Evolutionary conservation across 2,797 vertebrate genomes (phyloP), one percentile per base, ranked within the genome.

Genomic region (Gobionotothen gibberifrons): DNA sequence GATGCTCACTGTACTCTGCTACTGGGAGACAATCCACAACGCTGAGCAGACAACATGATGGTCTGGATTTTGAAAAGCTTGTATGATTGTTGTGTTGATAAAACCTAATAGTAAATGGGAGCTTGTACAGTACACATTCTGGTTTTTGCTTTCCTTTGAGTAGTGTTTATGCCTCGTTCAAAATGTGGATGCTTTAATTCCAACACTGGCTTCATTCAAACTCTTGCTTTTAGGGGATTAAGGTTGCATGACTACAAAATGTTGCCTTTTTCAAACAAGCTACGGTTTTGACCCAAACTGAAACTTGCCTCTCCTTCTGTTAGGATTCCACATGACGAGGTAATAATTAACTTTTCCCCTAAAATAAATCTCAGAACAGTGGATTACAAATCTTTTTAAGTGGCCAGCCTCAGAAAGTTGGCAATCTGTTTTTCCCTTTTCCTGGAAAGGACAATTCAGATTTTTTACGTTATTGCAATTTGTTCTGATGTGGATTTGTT

Each of bases 291-390:
- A 75, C 53, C 56, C 3, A 8, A 53, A 65, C 68, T 67, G 65
- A 32, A 43, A 57, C 32, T 49, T 77, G 73, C 76, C 74, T 44
- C 15, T 53, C 10, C 26, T 64, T 68, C 26, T 67, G 65, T 67
- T 71, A 74, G 51, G 77, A 78, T 82, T 80, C 60, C 65, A 74
- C 65, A 77, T 82, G 49, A 82, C 53, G 69, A 79, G 52, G 19
- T 66, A 65, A 67, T 75, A 70, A 78, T 70, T 61, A 52, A 65
- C 47, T n/a, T 32, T 49, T 2, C 17, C 60, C 19, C 29, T 3
- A 54, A 14, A 69, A 65, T 68, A 65, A 48, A 79, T 64, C 52
- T 52, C 55, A 17, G 55, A 69, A 60, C 40, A 66, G 42, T 44
- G 49, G 70, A 67, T 72, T 74, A 26, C 42, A 65, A 70, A 75